phyloP scores from a whole-genome alignment of 53 echinoderm and acorn worm genomes.

The Arbacia lixula region DNA sequence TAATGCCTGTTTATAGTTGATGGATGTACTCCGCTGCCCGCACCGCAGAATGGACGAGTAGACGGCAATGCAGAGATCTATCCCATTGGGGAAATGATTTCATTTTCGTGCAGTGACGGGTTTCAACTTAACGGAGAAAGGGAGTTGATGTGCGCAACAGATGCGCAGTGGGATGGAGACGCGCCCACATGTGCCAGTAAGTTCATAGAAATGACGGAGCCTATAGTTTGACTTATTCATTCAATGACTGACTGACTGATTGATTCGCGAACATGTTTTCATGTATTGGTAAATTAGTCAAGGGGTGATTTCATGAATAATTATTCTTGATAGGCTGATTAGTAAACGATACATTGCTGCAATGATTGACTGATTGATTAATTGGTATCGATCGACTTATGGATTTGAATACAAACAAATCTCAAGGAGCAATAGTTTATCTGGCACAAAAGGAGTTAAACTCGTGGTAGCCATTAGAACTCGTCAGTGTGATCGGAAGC shows the following conservation, averaged over 20 bases:
- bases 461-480: too few species aligned
- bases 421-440: too few species aligned
- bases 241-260: background rate
- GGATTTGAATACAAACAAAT: too few species aligned
- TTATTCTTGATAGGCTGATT: background rate
- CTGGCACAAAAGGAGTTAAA: too few species aligned
- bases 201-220: background rate
- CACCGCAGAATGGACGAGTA: conserved; percentile 11
- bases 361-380: background rate
- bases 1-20: background rate
- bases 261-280: background rate
- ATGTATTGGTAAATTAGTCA: background rate
- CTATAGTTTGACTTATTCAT: background rate
- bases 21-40: background rate
- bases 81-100: conserved; percentile 17
- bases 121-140: background rate
- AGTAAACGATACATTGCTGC: background rate
- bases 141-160: conserved; percentile 1
- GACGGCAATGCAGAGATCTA: background rate
- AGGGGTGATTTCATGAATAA: background rate
- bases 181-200: conserved; percentile 53
- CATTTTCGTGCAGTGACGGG: conserved; percentile 38
- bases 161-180: conserved; percentile 36
- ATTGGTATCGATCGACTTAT: too few species aligned
- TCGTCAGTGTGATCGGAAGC: too few species aligned